Base-by-base conservation (phyloP, 2,113 vertebrate genomes). In the Malurus alboscapulatus region DNA sequence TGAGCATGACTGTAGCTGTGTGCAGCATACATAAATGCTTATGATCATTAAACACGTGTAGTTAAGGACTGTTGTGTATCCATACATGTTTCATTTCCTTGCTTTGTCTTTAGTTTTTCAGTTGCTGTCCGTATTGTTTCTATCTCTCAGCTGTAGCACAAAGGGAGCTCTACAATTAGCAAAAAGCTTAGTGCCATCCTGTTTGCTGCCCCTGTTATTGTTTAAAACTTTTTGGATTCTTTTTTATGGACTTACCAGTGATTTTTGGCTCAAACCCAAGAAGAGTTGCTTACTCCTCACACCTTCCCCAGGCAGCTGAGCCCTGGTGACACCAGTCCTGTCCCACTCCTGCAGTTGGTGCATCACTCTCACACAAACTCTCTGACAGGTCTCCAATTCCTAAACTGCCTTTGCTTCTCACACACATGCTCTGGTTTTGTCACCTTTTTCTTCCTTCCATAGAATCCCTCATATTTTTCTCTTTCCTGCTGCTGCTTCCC, bases 11-110 rank as follows among this genome's bases (percentile, higher is more conserved):
- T 96, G 72, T 77, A 94, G 95, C 90, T 90, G 63, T 96, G 93
- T 96, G 96, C 96, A 94, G 93, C 95, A 88, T 73, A 87, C 91
- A 96, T 97, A 98, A 98, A 97, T 97, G 74, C 90, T 95, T 97
- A 95, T 94, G 95, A 97, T 98, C 96, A 95, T 97, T 98, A 98
- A 98, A 95, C 90, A 97, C 71, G 50, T 97, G 95, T 98, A 98
- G 94, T 97, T 98, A 98, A 97, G 90, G 90, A 96, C 81, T 96
- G 80, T 96, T 97, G 79, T 86, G 84, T 42, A 93, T 95, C 88
- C 92, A 94, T 96, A 96, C 94, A 91, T 87, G 89, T 91, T 93
- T 95, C 68, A 86, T 95, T 95, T 78, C 65, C 88, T 95, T 93
- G 63, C 75, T 85, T 96, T 94, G 53, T 62, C 71, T 78, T 97